Percentiles rank a stretch among this genome's conserved stretches.
phyloP scores from a whole-genome alignment of 92 coral and sea anemone species.

The Plumapathes pennacea region DNA sequence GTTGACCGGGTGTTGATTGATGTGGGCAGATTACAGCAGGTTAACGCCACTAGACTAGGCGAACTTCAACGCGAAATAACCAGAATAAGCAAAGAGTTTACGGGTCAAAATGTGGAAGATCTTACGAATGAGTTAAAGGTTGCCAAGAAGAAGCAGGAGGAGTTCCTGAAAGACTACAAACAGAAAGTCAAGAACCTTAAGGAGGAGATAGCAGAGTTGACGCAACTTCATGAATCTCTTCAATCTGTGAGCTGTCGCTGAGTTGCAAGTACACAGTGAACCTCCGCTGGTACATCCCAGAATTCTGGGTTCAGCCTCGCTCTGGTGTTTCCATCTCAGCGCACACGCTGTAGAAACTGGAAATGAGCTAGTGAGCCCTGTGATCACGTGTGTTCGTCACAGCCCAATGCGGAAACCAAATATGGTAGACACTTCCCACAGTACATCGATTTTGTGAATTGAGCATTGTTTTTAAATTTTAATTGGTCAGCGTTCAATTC shows the following conservation, averaged over 20 bases:
- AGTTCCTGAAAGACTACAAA: constrained; percentile 51
- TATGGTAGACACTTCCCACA: too few species aligned
- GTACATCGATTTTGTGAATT: too few species aligned
- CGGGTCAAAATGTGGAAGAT: constrained; percentile 42
- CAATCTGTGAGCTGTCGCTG: constrained; percentile 10
- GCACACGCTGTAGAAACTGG: too few species aligned
- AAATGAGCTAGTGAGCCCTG: too few species aligned
- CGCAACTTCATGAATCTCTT: constrained; percentile 53
- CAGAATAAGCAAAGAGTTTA: constrained; percentile 33
- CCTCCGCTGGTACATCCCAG: too few species aligned
- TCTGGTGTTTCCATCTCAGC: too few species aligned
- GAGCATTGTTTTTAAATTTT: too few species aligned
- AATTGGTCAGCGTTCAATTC: too few species aligned
- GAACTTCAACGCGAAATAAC: constrained; percentile 45
- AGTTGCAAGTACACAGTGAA: too few species aligned
- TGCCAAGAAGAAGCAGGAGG: constrained; percentile 58
- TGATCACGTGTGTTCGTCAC: too few species aligned
- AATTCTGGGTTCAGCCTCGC: too few species aligned
- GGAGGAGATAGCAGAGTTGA: constrained; percentile 68
- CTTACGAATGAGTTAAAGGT: constrained; percentile 30
- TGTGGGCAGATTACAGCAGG: constrained; percentile 48
- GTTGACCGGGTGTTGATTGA: constrained; percentile 39
- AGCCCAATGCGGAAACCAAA: too few species aligned
- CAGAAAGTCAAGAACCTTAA: constrained; percentile 47
- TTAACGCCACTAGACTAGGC: constrained; percentile 51